Conservation (phyloP, 2,113 vertebrate genomes). For the Odontophorus gujanensis region DNA sequence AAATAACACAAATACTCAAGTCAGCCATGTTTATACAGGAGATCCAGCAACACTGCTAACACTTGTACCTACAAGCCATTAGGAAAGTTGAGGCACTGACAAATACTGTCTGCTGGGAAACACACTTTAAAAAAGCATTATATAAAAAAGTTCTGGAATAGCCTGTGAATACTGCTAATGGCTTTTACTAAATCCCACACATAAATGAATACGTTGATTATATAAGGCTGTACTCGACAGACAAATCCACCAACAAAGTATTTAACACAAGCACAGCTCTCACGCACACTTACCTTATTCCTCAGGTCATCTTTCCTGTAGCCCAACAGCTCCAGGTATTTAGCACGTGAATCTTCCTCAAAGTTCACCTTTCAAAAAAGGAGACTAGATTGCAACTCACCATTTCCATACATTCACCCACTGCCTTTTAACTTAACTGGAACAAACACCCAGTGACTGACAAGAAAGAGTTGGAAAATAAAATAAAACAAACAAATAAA, state of each 20-base stretch:
- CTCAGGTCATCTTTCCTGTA: constrained; percentile 91
- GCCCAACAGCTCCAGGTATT: constrained; percentile 93
- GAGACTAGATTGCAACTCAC: background rate
- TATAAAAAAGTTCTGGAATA: background rate
- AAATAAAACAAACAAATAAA: background rate
- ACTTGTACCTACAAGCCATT: background rate
- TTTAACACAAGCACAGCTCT: background rate
- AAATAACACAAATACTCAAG: background rate
- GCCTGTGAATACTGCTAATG: background rate
- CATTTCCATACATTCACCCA: background rate
- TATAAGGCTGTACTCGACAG: background rate
- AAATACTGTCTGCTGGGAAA: background rate
- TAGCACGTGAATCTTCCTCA: constrained; percentile 89
- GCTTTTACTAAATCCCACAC: background rate
- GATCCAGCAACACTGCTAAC: background rate
- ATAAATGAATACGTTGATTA: background rate
- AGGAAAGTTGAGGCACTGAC: background rate
- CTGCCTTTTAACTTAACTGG: background rate
- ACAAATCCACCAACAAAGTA: background rate
- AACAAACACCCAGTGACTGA: background rate
- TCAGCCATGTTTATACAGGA: background rate
- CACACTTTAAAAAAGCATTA: background rate
- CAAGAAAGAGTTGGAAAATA: background rate
- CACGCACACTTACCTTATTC: constrained; percentile 82
- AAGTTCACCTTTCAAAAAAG: constrained; percentile 88